phyloP scores from a whole-genome alignment of 2,797 vertebrate species.

The Iguana delicatissima region DNA sequence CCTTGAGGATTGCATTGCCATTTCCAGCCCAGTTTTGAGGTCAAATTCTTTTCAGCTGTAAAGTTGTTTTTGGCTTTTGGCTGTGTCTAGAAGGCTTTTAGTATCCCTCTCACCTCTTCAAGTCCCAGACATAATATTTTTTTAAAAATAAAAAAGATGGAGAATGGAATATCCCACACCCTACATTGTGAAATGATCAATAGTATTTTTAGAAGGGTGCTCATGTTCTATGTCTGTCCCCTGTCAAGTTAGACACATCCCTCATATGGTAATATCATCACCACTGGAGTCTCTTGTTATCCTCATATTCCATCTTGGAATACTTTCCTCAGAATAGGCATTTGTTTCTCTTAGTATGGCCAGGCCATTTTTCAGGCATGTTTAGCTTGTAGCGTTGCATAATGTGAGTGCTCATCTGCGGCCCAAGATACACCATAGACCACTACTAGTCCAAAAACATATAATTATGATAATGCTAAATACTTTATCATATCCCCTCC shows the following conservation, averaged over 20 bases:
- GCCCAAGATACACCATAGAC: background rate
- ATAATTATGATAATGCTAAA: constrained; percentile 42
- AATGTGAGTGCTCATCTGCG: background rate
- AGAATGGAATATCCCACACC: too few relatives aligned
- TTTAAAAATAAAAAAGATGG: too few relatives aligned
- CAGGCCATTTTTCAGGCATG: background rate
- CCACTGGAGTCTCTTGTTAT: background rate
- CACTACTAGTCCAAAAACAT: background rate
- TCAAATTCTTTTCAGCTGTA: too few relatives aligned
- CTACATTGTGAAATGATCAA: too few relatives aligned
- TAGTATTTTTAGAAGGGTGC: too few relatives aligned
- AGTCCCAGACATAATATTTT: too few relatives aligned
- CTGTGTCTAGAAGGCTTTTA: too few relatives aligned
- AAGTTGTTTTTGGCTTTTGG: too few relatives aligned
- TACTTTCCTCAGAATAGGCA: background rate
- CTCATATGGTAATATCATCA: background rate
- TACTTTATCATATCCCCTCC: constrained; percentile 39
- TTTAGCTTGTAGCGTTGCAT: background rate
- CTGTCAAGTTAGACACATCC: background rate
- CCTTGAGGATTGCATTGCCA: too few relatives aligned
- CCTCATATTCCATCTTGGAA: background rate
- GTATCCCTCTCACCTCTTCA: too few relatives aligned
- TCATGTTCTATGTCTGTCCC: background rate
- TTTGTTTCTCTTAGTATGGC: too few relatives aligned
- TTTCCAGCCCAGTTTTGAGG: too few relatives aligned